phyloP scores from a whole-genome alignment of 2,113 vertebrate species.

The Orthonyx spaldingii region DNA sequence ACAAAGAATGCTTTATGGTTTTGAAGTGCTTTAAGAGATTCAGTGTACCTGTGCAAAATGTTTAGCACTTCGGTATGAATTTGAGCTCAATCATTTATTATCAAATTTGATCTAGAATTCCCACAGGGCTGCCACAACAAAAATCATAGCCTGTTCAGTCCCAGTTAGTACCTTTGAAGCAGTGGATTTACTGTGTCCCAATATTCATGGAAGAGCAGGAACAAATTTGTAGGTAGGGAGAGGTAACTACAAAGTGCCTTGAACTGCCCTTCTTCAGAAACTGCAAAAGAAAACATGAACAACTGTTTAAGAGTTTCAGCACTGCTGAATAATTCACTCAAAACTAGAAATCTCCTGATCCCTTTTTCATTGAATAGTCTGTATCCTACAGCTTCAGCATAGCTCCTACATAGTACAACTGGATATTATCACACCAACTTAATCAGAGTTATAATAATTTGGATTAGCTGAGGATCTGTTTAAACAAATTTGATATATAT shows the following conservation, averaged over 20 bases:
- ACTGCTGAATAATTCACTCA: neutral
- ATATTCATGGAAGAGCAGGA: constrained; percentile 91
- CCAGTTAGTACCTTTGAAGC: constrained; percentile 79
- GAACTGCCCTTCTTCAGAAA: constrained; percentile 80
- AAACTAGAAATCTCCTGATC: neutral
- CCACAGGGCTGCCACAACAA: neutral
- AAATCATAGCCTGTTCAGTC: neutral
- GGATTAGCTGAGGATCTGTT: neutral
- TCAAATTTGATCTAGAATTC: neutral
- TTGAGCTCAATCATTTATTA: neutral
- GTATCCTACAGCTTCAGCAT: neutral
- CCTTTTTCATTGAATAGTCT: neutral
- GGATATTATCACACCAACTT: neutral
- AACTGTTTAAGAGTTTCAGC: neutral
- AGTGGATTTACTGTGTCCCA: constrained; percentile 80
- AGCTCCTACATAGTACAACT: neutral
- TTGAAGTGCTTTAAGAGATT: neutral
- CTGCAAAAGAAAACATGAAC: constrained; percentile 68
- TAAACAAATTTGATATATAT: neutral
- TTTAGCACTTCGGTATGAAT: neutral
- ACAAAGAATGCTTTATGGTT: neutral
- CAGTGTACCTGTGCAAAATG: neutral
- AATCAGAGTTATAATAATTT: neutral
- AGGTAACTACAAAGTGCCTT: constrained; percentile 90
- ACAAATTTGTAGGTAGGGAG: constrained; percentile 88